Percentiles rank a stretch among this genome's conserved stretches.
Evolutionary conservation across 1,140 invertebrate species (phyloP).

Genomic region (Drosophila pseudoobscura): DNA sequence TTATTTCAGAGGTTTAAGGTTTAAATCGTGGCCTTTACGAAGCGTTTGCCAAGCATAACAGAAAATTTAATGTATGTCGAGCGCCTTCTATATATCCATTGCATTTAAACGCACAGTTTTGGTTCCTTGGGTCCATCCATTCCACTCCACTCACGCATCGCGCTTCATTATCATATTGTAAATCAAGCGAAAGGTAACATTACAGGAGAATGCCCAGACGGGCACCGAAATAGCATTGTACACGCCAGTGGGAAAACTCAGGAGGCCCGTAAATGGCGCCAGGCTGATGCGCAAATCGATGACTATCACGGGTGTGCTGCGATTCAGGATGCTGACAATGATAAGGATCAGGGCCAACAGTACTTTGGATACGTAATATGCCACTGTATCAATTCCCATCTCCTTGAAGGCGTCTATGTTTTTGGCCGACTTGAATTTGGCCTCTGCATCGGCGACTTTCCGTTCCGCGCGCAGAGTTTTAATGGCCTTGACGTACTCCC

Average conservation of each 20-base stretch:
- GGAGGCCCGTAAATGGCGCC: conserved; percentile 57
- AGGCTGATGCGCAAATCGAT: conserved; percentile 65
- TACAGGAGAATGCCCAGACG: conserved; percentile 74
- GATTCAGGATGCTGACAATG: conserved; percentile 62
- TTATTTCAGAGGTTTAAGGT: conserved; percentile 19
- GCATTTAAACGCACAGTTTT: conserved; percentile 11
- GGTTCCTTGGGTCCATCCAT: not conserved
- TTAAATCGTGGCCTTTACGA: conserved; percentile 45
- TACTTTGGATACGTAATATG: conserved; percentile 59
- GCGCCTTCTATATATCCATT: conserved; percentile 6
- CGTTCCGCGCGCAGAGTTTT: conserved; percentile 75
- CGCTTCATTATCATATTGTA: conserved; percentile 55
- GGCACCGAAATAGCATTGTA: conserved; percentile 74
- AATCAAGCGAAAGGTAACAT: conserved; percentile 64
- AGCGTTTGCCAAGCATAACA: conserved; percentile 48
- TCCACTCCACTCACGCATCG: conserved; percentile 22
- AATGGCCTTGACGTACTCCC: conserved; percentile 65
- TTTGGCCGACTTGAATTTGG: conserved; percentile 41
- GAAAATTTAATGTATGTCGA: conserved; percentile 22
- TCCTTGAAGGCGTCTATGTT: conserved; percentile 49
- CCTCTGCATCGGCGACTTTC: conserved; percentile 51
- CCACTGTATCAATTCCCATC: conserved; percentile 57
- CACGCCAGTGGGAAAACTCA: conserved; percentile 76
- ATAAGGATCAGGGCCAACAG: conserved; percentile 58
- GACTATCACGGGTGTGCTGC: conserved; percentile 63